Percentiles rank a stretch among this genome's conserved stretches.
Conservation (phyloP, 2,888 invertebrate species). For the Gisinianus flammeolus region DNA sequence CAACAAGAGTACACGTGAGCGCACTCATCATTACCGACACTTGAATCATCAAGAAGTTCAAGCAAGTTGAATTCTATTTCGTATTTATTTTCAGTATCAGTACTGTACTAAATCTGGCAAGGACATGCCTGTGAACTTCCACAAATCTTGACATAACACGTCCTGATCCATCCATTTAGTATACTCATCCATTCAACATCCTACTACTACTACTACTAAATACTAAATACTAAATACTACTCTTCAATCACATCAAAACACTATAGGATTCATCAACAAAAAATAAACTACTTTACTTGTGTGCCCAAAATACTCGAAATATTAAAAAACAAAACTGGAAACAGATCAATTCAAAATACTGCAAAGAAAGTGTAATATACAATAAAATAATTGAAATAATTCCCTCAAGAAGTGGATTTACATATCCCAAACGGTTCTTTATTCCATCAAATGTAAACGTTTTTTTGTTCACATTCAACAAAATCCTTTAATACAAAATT, state of each 20-base stretch:
- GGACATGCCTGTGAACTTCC: background rate
- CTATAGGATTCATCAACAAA: too few relatives aligned
- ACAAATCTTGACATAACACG: background rate
- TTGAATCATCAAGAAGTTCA: constrained; percentile 7
- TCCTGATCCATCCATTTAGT: background rate
- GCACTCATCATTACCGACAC: constrained; percentile 27
- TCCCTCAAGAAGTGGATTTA: too few relatives aligned
- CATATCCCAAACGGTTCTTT: too few relatives aligned
- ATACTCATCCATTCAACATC: background rate
- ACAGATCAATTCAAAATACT: background rate
- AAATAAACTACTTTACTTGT: too few relatives aligned
- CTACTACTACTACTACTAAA: background rate
- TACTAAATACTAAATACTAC: too few relatives aligned
- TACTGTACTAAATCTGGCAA: background rate
- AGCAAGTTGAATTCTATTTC: background rate
- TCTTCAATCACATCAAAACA: too few relatives aligned
- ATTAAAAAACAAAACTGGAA: background rate
- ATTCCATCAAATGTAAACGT: too few relatives aligned
- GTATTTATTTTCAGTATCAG: background rate
- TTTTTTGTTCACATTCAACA: too few relatives aligned
- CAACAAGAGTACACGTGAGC: constrained; percentile 18
- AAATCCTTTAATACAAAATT: too few relatives aligned
- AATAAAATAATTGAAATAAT: too few relatives aligned
- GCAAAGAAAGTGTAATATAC: background rate
- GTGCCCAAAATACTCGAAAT: background rate